Conservation (phyloP, 2,797 vertebrate species). For the Pantherophis vulpinus region DNA sequence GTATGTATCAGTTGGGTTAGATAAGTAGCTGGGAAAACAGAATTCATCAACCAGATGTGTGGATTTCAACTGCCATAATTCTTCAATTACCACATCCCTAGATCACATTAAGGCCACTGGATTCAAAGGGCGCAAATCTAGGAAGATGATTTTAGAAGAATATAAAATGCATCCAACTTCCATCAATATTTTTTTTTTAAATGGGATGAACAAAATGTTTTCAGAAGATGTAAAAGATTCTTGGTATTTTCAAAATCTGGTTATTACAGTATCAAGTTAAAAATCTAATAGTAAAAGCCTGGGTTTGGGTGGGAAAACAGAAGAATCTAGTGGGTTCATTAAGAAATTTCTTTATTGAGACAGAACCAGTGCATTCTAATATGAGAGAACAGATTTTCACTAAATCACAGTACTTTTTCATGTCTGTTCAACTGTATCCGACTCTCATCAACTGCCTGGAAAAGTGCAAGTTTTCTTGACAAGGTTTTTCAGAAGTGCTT, state of each 20-base stretch:
- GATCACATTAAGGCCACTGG: not conserved
- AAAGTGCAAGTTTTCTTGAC: not conserved
- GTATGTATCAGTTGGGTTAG: not conserved
- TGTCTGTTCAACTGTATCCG: not conserved
- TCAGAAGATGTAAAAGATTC: not conserved
- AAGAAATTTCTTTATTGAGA: not conserved
- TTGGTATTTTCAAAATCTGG: fast-evolving
- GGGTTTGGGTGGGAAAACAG: not conserved
- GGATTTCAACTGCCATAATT: not conserved
- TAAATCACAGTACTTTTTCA: not conserved
- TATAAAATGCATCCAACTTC: not conserved
- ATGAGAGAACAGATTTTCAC: not conserved
- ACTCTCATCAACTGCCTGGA: not conserved
- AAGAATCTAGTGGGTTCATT: not conserved
- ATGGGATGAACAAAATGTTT: not conserved
- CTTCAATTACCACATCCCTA: not conserved
- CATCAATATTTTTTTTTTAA: not conserved
- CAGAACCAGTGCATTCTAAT: not conserved
- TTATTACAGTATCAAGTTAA: not conserved
- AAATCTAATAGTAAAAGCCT: conserved; percentile 37
- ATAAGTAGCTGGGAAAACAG: not conserved
- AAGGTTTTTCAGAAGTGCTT: not conserved
- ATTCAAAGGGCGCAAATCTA: not conserved
- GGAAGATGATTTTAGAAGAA: not conserved
- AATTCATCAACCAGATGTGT: not conserved